Base-by-base conservation (phyloP, 2,888 invertebrate species). In the Epinotia brunnichana region DNA sequence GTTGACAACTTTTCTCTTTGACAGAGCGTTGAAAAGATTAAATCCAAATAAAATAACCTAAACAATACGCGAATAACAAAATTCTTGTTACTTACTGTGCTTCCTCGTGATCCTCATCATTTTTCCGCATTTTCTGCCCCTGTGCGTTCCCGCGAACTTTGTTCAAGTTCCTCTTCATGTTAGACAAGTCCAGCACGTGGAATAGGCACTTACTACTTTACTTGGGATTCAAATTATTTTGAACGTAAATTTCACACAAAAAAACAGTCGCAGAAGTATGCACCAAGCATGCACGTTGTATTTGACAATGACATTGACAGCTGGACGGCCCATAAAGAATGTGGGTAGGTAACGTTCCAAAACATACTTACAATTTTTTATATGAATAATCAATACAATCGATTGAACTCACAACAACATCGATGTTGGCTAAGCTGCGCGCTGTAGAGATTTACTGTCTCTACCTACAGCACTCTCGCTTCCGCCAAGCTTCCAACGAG, bases 101-200 rank as follows among this genome's bases (percentile, higher is more conserved):
- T 39, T 66, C 66, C n/a, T 54, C 21, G 15, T 19, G 39, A 41
- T 66, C 39, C 10, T 41, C 21, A 54, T 66, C 7, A 15, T 41
- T 41, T 9, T 5, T 13, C 10, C 66, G 66, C 10, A 56, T 21
- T 66, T 41, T 54, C 24, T 66, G 21, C 13, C 21, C 15, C 11
- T 56, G 39, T n/a, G 21, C 21, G 10, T 66, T 56, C 3, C 21
- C 39, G 3, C 11, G 54, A 56, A 56, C 21, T 56, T 66, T 66
- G 54, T 39, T 54, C 17, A 7, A 9, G n/a, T 66, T 66, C 21
- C 66, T 66, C 41, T 66, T 66, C 66, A 66, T 66, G 15, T 66
- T 66, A n/a, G 5, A n/a, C 21, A 24, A 19, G 3, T 39, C n/a
- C n/a, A 66, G 48, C 48, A n/a, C 15, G 48, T 7, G n/a, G 5